Evolutionary conservation across 2,113 vertebrate genomes (phyloP), one percentile per base, ranked within the genome.

Genomic region (Gallinago media): DNA sequence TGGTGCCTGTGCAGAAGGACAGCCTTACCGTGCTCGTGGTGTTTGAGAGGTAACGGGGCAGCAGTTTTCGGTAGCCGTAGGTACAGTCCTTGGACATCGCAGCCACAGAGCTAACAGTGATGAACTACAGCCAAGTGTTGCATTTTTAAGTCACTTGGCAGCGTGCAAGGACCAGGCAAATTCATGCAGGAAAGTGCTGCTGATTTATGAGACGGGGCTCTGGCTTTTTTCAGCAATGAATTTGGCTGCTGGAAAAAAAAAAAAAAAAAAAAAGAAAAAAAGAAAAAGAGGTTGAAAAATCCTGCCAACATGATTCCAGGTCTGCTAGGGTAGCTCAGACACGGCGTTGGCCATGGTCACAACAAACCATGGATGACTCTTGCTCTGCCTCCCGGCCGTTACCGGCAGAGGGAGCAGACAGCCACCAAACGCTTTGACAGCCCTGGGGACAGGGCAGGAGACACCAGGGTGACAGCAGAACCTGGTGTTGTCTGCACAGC

Each of bases 1-100:
- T 98, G 87, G 92, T 99, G 54, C 71, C 97, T 4, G 16, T 99
- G 71, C 99, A 99, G 97, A 85, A 97, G 38, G 96, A 99, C 23
- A 94, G 97, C 3, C 98, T 99, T 72, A 99, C 98, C 0, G 98
- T 98, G 91, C 98, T 99, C 42, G 74, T 91, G 17, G 40, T 97
- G 26, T 85, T 96, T 3, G 99, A 99, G 47, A 97, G 98, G 99
- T 99, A 97, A 97, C 0, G 0, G 31, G 15, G 3, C 6, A 9
- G 52, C 13, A 12, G 27, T 21, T 62, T 22, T 5, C 31, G 1
- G 6, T 1, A 34, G 76, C n/a, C 3, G 1, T 7, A 5, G 25
- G 32, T 15, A 4, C 26, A 32, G 14, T 8, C 52, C 70, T 61
- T 1, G 1, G 42, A 23, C 20, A 3, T 8, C 22, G 31, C 29